A percentile compares a stretch with the other conserved stretches of the same genome.
Evolutionary conservation across 2,797 vertebrate genomes (phyloP).

Genomic region (Megaceryle alcyon): DNA sequence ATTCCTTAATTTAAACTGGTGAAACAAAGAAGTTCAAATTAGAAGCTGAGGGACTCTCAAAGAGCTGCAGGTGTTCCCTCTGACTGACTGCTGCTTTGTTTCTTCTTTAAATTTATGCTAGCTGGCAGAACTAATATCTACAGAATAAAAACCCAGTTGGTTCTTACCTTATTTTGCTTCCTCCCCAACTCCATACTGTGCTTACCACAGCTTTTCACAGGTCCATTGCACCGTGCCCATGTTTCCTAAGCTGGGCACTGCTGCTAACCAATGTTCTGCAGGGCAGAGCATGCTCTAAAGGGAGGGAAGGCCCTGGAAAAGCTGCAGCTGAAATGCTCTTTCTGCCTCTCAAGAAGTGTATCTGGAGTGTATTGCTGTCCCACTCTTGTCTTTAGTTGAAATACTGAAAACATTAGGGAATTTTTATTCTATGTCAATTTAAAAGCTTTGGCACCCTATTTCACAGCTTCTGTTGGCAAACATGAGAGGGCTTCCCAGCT

Average conservation of each 20-base stretch:
- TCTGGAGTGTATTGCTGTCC: background rate
- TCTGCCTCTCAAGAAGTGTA: background rate
- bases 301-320: background rate
- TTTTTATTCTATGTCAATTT: background rate
- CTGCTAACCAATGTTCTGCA: background rate
- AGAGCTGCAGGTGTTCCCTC: constrained; percentile 58
- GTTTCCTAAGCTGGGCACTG: background rate
- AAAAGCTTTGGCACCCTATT: background rate
- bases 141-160: background rate
- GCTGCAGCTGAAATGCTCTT: background rate
- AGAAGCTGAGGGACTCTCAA: background rate
- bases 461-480: background rate
- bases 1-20: background rate
- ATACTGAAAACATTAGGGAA: background rate
- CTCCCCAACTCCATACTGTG: background rate
- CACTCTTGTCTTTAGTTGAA: background rate
- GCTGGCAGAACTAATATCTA: background rate
- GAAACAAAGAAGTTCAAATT: constrained; percentile 1
- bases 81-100: background rate
- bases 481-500: background rate
- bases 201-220: background rate
- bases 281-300: background rate
- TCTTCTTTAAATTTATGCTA: background rate
- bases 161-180: background rate
- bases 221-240: fast-evolving